Percentiles rank a stretch among this genome's conserved stretches.
Conservation (phyloP, 2,113 vertebrate genomes). For the Petaurus breviceps region DNA sequence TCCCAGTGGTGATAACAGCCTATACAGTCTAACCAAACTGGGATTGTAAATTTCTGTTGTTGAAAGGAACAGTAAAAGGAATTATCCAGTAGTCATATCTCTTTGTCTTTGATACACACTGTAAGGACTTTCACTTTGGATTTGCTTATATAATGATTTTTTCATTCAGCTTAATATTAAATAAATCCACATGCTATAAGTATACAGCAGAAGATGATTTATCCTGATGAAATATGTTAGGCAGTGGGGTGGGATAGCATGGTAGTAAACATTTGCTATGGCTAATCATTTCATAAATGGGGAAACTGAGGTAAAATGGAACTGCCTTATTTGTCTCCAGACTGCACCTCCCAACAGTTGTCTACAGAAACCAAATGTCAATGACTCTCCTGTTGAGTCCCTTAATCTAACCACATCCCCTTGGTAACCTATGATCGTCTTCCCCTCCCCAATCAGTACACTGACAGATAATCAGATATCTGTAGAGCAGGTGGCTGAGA, state of each 20-base stretch:
- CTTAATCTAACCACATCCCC: background rate
- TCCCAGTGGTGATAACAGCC: background rate
- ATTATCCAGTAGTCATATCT: background rate
- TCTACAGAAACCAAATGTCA: background rate
- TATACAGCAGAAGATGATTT: background rate
- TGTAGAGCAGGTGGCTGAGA: slow-evolving; percentile 1
- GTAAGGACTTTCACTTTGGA: background rate
- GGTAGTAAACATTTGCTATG: background rate
- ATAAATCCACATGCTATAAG: background rate
- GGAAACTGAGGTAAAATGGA: background rate
- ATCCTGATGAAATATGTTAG: background rate
- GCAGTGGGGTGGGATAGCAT: background rate
- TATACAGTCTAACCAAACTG: background rate
- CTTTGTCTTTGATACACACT: background rate
- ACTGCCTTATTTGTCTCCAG: background rate
- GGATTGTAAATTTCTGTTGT: background rate
- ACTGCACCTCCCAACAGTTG: background rate
- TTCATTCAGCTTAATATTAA: background rate
- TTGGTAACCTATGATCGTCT: background rate
- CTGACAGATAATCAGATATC: background rate
- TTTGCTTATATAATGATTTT: background rate
- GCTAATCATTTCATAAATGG: background rate
- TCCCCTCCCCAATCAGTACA: background rate
- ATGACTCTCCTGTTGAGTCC: background rate
- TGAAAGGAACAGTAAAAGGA: background rate